Conservation (phyloP, 2,113 vertebrate species). For the Candoia aspera region DNA sequence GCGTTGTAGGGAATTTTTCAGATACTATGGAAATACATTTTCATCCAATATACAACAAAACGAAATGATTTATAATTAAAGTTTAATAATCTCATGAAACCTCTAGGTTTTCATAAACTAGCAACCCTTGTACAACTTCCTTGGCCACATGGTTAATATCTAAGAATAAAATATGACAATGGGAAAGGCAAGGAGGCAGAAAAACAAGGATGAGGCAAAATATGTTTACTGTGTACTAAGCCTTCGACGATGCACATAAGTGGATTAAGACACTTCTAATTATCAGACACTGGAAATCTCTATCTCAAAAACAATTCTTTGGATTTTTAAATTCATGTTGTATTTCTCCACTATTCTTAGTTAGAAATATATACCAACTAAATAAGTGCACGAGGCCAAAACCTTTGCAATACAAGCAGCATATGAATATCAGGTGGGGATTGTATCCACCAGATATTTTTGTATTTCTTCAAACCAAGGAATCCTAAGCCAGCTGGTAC, state of each 20-base stretch:
- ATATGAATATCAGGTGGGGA: not conserved
- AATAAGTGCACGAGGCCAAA: constrained; percentile 39
- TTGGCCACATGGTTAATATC: not conserved
- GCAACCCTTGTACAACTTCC: not conserved
- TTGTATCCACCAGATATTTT: not conserved
- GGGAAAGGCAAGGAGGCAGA: constrained; percentile 10
- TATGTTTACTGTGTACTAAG: constrained; percentile 8
- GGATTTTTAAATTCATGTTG: constrained; percentile 51
- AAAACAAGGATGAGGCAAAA: constrained; percentile 33
- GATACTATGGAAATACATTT: not conserved
- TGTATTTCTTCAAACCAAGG: not conserved
- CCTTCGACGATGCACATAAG: constrained; percentile 25
- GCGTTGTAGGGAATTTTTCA: not conserved
- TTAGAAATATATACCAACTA: constrained; percentile 19
- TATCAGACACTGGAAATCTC: constrained; percentile 62
- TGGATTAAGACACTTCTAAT: constrained; percentile 61
- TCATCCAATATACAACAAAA: constrained; percentile 4
- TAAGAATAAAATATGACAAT: constrained; percentile 23
- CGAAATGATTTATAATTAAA: not conserved
- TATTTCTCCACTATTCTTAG: constrained; percentile 50
- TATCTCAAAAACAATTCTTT: constrained; percentile 53
- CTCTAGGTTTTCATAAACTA: constrained; percentile 15
- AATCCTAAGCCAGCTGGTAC: not conserved
- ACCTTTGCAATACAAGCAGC: constrained; percentile 42
- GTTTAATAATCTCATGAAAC: constrained; percentile 7